Conservation (phyloP, 2,113 vertebrate genomes). For the Proteles cristata region DNA sequence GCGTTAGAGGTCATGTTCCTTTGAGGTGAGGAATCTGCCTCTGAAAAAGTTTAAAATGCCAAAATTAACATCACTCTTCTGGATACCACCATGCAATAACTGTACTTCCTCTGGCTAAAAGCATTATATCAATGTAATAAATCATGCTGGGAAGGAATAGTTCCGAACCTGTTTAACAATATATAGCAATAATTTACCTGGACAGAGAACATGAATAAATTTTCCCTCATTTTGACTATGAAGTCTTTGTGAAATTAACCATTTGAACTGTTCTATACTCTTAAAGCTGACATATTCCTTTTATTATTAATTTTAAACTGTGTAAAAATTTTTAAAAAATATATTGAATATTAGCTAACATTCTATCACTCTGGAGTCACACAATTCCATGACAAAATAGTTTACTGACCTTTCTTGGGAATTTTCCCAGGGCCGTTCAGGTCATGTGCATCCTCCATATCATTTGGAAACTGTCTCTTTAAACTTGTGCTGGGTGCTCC, state of each 20-base stretch:
- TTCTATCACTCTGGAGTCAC: neutral
- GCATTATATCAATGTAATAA: neutral
- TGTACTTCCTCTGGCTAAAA: neutral
- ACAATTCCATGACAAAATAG: neutral
- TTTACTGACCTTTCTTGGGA: conserved; percentile 87
- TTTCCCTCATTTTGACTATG: neutral
- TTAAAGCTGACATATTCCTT: neutral
- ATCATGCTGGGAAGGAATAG: neutral
- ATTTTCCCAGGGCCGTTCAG: conserved; percentile 88
- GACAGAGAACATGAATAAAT: neutral
- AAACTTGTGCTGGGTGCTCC: conserved; percentile 84
- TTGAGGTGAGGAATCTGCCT: conserved; percentile 78
- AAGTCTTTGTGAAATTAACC: neutral
- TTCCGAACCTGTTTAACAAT: neutral
- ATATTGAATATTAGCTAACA: neutral
- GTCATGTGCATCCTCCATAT: conserved; percentile 74
- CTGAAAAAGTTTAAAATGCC: conserved; percentile 78
- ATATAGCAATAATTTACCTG: neutral
- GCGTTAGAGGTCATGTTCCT: neutral
- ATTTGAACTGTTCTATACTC: neutral
- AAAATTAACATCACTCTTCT: neutral
- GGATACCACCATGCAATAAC: neutral
- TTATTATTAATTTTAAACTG: neutral
- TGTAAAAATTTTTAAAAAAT: no score
- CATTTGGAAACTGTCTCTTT: conserved; percentile 91